Percentiles rank a stretch among this genome's conserved stretches.
phyloP scores from a whole-genome alignment of 2,888 invertebrate genomes.

The Plagiodera versicolora region DNA sequence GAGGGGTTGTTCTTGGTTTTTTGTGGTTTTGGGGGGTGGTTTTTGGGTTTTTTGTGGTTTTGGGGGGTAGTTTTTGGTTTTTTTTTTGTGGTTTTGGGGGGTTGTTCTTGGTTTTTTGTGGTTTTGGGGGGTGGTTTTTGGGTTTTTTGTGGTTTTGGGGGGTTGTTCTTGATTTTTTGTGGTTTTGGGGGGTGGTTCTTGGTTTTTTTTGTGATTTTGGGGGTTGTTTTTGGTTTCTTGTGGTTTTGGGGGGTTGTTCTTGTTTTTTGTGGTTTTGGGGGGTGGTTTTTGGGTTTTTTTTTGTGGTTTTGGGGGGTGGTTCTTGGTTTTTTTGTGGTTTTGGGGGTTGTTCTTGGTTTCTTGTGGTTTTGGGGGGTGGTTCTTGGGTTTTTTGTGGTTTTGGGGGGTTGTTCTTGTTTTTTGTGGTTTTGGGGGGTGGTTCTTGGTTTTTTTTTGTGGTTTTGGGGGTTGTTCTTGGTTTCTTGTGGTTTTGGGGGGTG shows the following conservation, averaged over 20 bases:
- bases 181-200: background rate
- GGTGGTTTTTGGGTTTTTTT: slow-evolving; percentile 32
- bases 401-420: too few relatives aligned
- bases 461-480: too few relatives aligned
- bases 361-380: background rate
- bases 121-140: background rate
- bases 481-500: background rate
- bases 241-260: too few relatives aligned
- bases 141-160: slow-evolving; percentile 47
- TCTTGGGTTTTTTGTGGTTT: slow-evolving; percentile 43
- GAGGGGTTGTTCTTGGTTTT: background rate
- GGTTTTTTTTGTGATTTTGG: background rate
- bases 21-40: background rate
- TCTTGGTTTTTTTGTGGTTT: slow-evolving; percentile 9
- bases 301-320: slow-evolving; percentile 36
- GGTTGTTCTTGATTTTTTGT: too few relatives aligned
- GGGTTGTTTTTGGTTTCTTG: background rate
- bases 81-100: background rate
- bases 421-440: background rate
- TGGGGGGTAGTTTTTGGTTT: background rate
- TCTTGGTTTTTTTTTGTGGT: background rate
- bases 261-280: background rate
- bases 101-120: slow-evolving; percentile 10
- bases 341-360: slow-evolving; percentile 43
- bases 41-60: slow-evolving; percentile 42